Base-by-base conservation (phyloP, 2,797 vertebrate species). In the Dromococcyx pavoninus region DNA sequence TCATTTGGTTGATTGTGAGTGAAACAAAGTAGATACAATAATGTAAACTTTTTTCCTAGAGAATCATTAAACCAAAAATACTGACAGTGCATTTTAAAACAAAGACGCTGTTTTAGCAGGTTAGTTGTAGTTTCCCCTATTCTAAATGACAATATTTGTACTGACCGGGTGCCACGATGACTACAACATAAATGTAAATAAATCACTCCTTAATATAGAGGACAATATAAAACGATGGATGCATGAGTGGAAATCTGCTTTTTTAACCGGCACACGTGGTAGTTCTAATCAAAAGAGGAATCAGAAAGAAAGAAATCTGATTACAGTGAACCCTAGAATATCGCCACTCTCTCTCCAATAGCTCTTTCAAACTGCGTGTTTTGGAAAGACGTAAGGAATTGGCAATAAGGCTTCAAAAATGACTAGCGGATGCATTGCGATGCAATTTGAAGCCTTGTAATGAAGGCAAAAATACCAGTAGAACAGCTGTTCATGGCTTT, bases 391-490 rank as follows among this genome's bases (percentile, higher is more conserved):
- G 2, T 54, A 62, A 89, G 71, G 33, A 90, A 66, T 88, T 92
- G 72, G 57, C 72, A 93, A 8, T 61, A 86, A 91, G 57, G 69
- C 71, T 94, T 89, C 50, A 65, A 54, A 95, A 94, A 76, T 65
- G 74, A 87, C 57, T 73, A 54, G 77, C 17, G 39, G 39, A 41
- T 91, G 60, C 61, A 8, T 93, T 94, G 74, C 79, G 89, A 93
- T 89, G 92, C 72, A 93, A 71, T 93, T 43, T 72, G 61, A 67
- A 95, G 87, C 85, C 54, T 62, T 48, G 65, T 91, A 95, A 85
- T 72, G 85, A 92, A 88, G 78, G 83, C 80, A 87, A 43, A 93
- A 88, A 86, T 92, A 88, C 54, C 54, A 58, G 50, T 64, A 56
- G 72, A 88, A 30, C 91, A 94, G 77, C 91, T 93, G 88, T 74